phyloP scores from a whole-genome alignment of 30 jellyfish, hydroid and myxozoan genomes.

The Catostylus mosaicus region DNA sequence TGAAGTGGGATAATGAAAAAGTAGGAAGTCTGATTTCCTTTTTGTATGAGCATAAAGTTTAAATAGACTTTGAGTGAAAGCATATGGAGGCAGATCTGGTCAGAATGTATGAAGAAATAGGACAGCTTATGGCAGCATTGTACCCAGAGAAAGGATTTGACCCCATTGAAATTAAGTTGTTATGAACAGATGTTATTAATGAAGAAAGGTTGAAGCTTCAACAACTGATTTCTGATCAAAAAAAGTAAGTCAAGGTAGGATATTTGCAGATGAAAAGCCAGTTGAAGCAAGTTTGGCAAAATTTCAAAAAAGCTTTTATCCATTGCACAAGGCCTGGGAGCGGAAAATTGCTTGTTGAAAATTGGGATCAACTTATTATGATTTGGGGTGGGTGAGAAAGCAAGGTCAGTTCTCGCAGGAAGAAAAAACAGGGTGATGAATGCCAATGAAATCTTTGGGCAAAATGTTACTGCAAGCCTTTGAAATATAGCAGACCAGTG shows the following conservation, averaged over 20 bases:
- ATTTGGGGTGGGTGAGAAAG: too few relatives aligned
- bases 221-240: not conserved
- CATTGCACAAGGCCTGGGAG: too few relatives aligned
- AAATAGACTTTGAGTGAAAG: not conserved
- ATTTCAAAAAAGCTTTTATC: not conserved
- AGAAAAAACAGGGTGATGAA: slow-evolving; percentile 12
- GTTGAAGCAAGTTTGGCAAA: not conserved
- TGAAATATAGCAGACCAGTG: slow-evolving; percentile 11
- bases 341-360: too few relatives aligned
- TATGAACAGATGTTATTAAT: not conserved
- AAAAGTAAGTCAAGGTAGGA: not conserved
- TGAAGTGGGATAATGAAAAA: slow-evolving; percentile 22
- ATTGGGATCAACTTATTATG: too few relatives aligned
- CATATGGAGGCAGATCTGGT: slow-evolving; percentile 34
- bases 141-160: slow-evolving; percentile 9
- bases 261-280: not conserved
- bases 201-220: not conserved
- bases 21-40: not conserved
- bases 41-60: slow-evolving; percentile 1
- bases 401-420: slow-evolving; percentile 24
- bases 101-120: slow-evolving; percentile 2
- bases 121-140: slow-evolving; percentile 19
- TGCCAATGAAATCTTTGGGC: slow-evolving; percentile 37
- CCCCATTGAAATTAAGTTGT: not conserved
- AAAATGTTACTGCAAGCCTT: slow-evolving; percentile 27